These are phyloP conservation scores for Cebidichthys violaceus DNA, from an alignment of 2,113 vertebrate species.

Conservation along the genomic window DNA sequence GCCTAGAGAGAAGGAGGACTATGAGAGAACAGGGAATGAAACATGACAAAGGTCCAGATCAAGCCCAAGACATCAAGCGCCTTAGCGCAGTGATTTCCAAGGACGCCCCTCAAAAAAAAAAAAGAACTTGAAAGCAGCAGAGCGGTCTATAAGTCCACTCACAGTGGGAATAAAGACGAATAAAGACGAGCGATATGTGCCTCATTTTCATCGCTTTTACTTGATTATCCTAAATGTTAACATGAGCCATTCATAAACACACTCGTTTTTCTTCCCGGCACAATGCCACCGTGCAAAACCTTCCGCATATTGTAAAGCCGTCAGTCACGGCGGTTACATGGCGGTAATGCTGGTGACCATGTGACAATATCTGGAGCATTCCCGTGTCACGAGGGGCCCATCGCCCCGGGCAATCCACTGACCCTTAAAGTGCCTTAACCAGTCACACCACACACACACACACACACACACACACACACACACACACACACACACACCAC, in stretches of 20 bases:
- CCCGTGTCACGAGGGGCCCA: slow-evolving; percentile 55
- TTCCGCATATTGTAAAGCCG: slow-evolving; percentile 29
- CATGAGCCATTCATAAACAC: slow-evolving; percentile 20
- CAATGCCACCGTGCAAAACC: slow-evolving; percentile 33
- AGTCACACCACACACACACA: slow-evolving; percentile 14
- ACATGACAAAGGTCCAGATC: background rate
- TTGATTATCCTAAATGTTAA: slow-evolving; percentile 22
- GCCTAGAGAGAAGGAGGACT: background rate
- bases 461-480: slow-evolving; percentile 10
- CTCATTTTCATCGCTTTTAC: slow-evolving; percentile 22
- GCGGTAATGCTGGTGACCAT: slow-evolving; percentile 49
- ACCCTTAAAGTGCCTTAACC: slow-evolving; percentile 68
- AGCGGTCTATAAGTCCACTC: background rate
- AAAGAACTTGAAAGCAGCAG: slow-evolving; percentile 2
- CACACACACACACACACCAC: background rate
- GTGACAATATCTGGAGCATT: slow-evolving; percentile 69
- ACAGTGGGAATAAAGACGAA: slow-evolving; percentile 11
- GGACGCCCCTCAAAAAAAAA: background rate
- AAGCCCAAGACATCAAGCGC: background rate
- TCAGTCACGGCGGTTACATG: slow-evolving; percentile 50
- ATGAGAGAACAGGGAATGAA: background rate
- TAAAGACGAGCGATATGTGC: background rate
- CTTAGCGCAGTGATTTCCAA: background rate
- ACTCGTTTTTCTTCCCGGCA: background rate
- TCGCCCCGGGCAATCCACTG: slow-evolving; percentile 55